Conservation (phyloP, 2,113 vertebrate genomes). For the Oncorhynchus mykiss region DNA sequence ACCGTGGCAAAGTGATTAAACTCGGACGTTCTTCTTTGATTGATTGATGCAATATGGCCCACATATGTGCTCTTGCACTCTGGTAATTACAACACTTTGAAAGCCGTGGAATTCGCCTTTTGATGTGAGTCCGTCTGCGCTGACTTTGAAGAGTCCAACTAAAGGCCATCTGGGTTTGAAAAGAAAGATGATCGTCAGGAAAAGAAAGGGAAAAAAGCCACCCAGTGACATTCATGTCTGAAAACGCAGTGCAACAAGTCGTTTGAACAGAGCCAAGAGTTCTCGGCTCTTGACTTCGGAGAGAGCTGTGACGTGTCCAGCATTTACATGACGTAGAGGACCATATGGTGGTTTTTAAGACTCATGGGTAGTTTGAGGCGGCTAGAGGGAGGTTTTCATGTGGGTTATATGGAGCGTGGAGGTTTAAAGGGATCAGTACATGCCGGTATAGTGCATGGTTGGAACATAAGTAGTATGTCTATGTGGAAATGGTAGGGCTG, state of each 20-base stretch:
- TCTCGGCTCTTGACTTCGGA: constrained; percentile 17
- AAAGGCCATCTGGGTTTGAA: constrained; percentile 57
- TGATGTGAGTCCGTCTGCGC: constrained; percentile 58
- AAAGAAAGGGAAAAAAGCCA: neutral
- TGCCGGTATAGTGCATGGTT: constrained; percentile 14
- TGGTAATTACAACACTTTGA: constrained; percentile 70
- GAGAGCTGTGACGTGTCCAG: constrained; percentile 33
- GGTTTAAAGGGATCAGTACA: constrained; percentile 65
- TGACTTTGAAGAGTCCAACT: constrained; percentile 54
- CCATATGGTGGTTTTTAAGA: constrained; percentile 66
- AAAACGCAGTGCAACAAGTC: neutral
- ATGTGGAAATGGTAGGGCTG: neutral
- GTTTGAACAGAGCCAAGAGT: neutral
- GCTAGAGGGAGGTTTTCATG: constrained; percentile 48
- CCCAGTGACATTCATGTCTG: constrained; percentile 5
- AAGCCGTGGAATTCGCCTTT: constrained; percentile 62
- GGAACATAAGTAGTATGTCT: neutral
- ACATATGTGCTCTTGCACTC: constrained; percentile 61
- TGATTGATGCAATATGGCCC: constrained; percentile 56
- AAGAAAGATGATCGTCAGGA: constrained; percentile 30
- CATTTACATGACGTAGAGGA: constrained; percentile 24
- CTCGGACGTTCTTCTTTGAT: constrained; percentile 54
- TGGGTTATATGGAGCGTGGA: constrained; percentile 62
- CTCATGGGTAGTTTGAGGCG: constrained; percentile 56
- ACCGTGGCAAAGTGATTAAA: constrained; percentile 52